Evolutionary conservation across 92 coral and sea anemone species (phyloP).

Genomic region (Meandrina meandrites): DNA sequence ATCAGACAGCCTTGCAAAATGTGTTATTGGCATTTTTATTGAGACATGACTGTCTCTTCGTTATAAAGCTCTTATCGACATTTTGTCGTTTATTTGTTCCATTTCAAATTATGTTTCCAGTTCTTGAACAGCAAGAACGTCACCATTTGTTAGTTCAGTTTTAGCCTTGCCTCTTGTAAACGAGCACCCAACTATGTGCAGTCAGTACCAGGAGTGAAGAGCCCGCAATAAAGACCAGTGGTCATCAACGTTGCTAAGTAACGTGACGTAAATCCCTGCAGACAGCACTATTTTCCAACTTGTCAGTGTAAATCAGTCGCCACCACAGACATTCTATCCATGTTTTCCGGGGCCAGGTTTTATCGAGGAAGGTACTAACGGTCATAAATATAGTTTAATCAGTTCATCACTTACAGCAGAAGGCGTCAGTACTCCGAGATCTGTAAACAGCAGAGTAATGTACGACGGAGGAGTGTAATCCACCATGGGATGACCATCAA

Average conservation of each 20-base stretch:
- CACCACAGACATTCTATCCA: background rate
- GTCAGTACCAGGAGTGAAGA: background rate
- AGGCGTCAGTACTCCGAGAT: constrained; percentile 94
- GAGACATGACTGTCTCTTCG: background rate
- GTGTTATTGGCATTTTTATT: too few species aligned
- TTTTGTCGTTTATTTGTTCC: background rate
- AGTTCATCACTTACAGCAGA: constrained; percentile 99
- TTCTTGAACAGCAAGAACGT: background rate
- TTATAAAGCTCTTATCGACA: background rate
- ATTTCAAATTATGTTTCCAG: background rate
- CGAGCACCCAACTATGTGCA: background rate
- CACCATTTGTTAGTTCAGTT: background rate
- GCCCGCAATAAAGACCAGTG: background rate
- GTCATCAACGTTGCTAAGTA: constrained; percentile 3
- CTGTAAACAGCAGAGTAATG: constrained; percentile 90
- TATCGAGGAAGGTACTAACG: background rate
- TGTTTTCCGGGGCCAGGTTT: background rate
- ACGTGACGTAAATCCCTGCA: background rate
- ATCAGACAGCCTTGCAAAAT: too few species aligned
- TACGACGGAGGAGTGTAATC: constrained; percentile 98
- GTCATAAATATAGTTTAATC: constrained; percentile 92
- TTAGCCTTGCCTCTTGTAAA: background rate
- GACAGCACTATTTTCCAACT: background rate
- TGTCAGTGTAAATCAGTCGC: background rate
- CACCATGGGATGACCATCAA: constrained; percentile 80